These are phyloP conservation scores for Coregonus sp. DNA, from an alignment of 2,797 vertebrate genomes.

Conservation along the genomic window DNA sequence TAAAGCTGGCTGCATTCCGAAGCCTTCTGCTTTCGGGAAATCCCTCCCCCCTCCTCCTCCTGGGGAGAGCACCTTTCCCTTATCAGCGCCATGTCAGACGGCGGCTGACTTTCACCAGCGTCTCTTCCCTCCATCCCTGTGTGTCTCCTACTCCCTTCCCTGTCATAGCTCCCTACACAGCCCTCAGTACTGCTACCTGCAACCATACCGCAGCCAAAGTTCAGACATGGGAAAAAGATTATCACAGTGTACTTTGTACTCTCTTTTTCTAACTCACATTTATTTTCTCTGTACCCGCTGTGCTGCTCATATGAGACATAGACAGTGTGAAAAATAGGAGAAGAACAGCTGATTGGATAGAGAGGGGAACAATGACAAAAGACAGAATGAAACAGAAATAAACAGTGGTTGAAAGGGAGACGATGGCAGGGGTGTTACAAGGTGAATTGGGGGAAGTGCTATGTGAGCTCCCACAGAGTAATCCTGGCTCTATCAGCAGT, in stretches of 20 bases:
- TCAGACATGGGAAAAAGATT: constrained; percentile 28
- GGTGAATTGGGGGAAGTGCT: constrained; percentile 9
- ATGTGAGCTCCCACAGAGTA: constrained; percentile 12
- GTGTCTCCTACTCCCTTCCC: background rate
- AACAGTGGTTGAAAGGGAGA: constrained; percentile 10
- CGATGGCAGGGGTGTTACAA: background rate
- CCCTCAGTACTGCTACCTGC: constrained; percentile 20
- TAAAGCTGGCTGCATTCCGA: background rate
- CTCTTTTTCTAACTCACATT: background rate
- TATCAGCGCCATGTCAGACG: constrained; percentile 4
- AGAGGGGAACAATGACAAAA: constrained; percentile 16
- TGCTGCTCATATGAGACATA: constrained; percentile 19
- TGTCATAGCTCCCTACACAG: background rate
- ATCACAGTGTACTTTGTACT: constrained; percentile 25
- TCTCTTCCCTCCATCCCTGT: background rate
- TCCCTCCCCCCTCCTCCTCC: background rate
- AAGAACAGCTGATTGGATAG: constrained; percentile 5
- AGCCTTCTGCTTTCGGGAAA: background rate
- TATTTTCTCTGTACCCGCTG: constrained; percentile 2
- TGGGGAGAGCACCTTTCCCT: background rate
- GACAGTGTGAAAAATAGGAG: constrained; percentile 20
- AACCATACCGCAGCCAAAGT: constrained; percentile 5
- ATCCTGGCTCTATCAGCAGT: background rate
- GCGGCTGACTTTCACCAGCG: background rate
- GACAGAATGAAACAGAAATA: background rate